phyloP scores from a whole-genome alignment of 2,113 vertebrate genomes.

The Pipra filicauda region DNA sequence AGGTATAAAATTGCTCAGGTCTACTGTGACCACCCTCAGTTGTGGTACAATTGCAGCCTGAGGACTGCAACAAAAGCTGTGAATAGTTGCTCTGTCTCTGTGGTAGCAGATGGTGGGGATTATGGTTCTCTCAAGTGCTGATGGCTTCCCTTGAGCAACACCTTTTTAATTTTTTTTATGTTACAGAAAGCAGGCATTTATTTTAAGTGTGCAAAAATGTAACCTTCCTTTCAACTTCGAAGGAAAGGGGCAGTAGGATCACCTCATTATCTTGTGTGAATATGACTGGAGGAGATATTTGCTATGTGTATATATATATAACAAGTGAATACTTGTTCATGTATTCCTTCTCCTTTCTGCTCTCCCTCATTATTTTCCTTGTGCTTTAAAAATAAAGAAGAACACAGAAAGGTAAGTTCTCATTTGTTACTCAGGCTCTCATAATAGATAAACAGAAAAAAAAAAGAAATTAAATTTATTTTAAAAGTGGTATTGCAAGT shows the following conservation, averaged over 20 bases:
- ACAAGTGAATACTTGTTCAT: background rate
- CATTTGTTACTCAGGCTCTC: background rate
- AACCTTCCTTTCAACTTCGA: background rate
- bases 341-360: background rate
- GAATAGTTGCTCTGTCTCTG: constrained; percentile 58
- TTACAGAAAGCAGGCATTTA: constrained; percentile 4
- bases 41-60: constrained; percentile 53
- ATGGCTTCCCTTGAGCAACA: constrained; percentile 55
- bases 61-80: constrained; percentile 62
- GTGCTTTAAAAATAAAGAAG: background rate
- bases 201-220: constrained; percentile 15
- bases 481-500: background rate
- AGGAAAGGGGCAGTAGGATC: background rate
- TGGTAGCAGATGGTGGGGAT: constrained; percentile 54
- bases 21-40: constrained; percentile 54
- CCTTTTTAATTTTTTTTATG: background rate
- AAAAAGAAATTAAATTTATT: background rate
- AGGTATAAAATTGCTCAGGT: constrained; percentile 50
- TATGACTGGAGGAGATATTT: background rate
- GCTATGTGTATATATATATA: background rate
- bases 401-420: background rate
- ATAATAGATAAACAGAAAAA: background rate
- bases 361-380: background rate
- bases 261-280: constrained; percentile 1
- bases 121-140: constrained; percentile 52